Evolutionary conservation across 2,888 invertebrate genomes (phyloP), one percentile per base, ranked within the genome.

Genomic region (Platerodrilus igneus): DNA sequence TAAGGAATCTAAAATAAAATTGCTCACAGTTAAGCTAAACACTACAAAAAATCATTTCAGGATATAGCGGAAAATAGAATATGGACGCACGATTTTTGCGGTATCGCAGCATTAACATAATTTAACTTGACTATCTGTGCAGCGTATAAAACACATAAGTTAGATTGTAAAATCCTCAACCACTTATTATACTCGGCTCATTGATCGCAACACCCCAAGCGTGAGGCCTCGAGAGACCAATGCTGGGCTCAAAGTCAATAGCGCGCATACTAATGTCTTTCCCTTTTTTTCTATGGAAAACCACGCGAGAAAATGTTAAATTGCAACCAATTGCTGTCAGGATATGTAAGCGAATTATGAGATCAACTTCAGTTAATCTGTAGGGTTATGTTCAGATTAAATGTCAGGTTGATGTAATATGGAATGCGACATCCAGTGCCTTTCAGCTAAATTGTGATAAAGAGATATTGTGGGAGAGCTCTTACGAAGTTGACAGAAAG

Each of bases 191-290:
- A 50, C 55, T 47, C 47, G 56, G 51, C 55, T 57, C 57, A 60
- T 62, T 57, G 62, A 62, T 60, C 57, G 56, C 54, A 48, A 54
- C 57, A 56, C 57, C 57, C 55, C 48, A 55, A 56, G 59, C 57
- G 54, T 43, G 43, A 43, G 50, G 43, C 50, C 52, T 50, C 52
- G 43, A 45, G 48, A 52, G 48, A 51, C 50, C 52, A 48, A 52
- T 51, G 53, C n/a, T n/a, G 45, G 45, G 50, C 48, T 49, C 51
- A 48, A 53, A 59, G 60, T 58, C 59, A 58, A 58, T 60, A 60
- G 55, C 51, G 52, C 52, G 53, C 54, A 56, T 59, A 40, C 40
- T 35, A 40, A 40, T 40, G 20, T 32, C 20, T 11, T 19, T 32
- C 22, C 19, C 20, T 22, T 19, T 22, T 22, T 13, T 8, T 9